Conservation (phyloP, 2,888 invertebrate genomes). For the Drosophila nr. perissopoda region DNA sequence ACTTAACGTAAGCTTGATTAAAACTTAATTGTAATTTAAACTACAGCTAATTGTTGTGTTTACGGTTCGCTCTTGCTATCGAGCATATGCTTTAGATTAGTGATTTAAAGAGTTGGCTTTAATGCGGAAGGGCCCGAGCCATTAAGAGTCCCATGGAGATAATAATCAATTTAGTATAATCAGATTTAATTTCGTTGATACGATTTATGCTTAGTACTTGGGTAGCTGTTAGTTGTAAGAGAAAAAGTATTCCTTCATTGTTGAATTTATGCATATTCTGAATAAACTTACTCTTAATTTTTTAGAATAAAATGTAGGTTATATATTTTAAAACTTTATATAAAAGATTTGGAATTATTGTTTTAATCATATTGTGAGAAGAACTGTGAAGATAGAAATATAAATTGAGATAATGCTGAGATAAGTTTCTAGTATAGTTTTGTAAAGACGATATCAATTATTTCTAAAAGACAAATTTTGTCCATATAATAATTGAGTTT, state of each 20-base stretch:
- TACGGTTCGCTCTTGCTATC: slow-evolving; percentile 46
- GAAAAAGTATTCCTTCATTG: background rate
- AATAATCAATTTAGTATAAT: slow-evolving; percentile 4
- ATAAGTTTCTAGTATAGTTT: background rate
- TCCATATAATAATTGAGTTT: background rate
- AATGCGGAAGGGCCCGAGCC: background rate
- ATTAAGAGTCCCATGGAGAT: slow-evolving; percentile 5
- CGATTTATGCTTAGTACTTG: background rate
- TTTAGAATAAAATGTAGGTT: background rate
- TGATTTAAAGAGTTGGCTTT: slow-evolving; percentile 9
- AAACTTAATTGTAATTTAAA: slow-evolving; percentile 70
- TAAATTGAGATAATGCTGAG: background rate
- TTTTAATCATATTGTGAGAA: background rate
- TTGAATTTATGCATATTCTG: background rate
- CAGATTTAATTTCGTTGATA: background rate
- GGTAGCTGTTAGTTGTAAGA: background rate
- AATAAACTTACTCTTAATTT: background rate
- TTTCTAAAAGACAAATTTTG: too few relatives aligned
- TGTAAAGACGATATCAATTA: too few relatives aligned
- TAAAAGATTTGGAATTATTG: background rate
- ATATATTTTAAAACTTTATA: background rate
- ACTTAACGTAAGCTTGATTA: slow-evolving; percentile 59
- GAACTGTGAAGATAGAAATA: background rate
- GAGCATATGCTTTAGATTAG: slow-evolving; percentile 55
- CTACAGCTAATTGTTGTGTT: slow-evolving; percentile 48